Base-by-base conservation (phyloP, 92 coral and sea anemone species). In the Actinernus sp. region DNA sequence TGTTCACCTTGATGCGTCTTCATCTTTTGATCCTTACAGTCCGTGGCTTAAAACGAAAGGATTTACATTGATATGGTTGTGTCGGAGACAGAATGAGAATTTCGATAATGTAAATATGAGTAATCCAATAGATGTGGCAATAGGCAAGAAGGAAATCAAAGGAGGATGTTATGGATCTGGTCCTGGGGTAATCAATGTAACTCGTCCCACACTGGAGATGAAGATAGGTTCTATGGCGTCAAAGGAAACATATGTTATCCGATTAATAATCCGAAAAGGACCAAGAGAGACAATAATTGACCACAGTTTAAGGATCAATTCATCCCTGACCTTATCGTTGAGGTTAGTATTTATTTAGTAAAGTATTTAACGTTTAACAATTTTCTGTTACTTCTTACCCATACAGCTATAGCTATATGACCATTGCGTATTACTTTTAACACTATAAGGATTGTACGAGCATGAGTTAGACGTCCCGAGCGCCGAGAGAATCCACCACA, bases 81-180 rank as follows among this genome's bases (percentile, higher is more conserved):
- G 97, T 34, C 76, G 92, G 66, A 69, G 80, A 39, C 55, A 58
- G 11, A 62, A 59, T 44, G 92, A 90, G 57, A 76, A 64, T 20
- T 90, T 80, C 41, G 41, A 73, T 29, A 71, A 61, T 36, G 28
- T 71, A 9, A 63, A 58, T 61, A 63, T 76, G 76, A 58, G 78
- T 51, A 22, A 62, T 29, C 81, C 92, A 14, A 66, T 90, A 29
- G 92, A 90, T 29, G 21, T 25, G 25, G 16, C 82, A 9, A 13
- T 44, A 26, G 86, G 86, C 29, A 40, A 69, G 46, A 40, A 58
- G 16, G 67, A 69, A n/a, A 55, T 72, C 33, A 70, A 69, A 18
- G 97, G 92, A 57, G 97, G 97, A 4, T 90, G 97, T 55, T 90
- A 80, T 68, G 97, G 97, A 24, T 63, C 63, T 61, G 97, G 97